Conservation (phyloP, 2,888 invertebrate species). For the Drosophila atripex region DNA sequence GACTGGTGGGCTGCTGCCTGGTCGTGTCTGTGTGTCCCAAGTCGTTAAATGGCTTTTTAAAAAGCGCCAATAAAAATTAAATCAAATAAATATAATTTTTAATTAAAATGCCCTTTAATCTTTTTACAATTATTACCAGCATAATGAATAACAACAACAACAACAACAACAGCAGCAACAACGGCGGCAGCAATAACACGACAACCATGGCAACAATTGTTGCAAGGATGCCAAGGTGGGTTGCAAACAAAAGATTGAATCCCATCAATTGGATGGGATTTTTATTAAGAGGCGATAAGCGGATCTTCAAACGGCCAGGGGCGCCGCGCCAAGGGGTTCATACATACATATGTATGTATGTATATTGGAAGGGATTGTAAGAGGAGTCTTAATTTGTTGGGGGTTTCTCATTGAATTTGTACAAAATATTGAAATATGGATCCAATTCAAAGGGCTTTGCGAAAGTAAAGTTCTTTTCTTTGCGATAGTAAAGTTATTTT, state of each 20-base stretch:
- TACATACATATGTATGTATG: too few relatives aligned
- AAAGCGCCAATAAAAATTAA: conserved; percentile 76
- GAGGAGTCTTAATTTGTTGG: background rate
- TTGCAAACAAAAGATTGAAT: conserved; percentile 27
- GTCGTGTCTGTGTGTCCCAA: conserved; percentile 22
- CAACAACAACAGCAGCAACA: conserved; percentile 2
- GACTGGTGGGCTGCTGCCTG: conserved; percentile 3
- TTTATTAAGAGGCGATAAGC: conserved; percentile 28
- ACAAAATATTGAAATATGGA: too few relatives aligned
- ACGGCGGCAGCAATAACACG: too few relatives aligned
- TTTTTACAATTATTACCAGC: conserved; percentile 69
- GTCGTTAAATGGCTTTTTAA: conserved; percentile 74
- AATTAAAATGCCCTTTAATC: conserved; percentile 76
- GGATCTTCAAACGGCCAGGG: background rate
- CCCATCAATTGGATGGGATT: conserved; percentile 32
- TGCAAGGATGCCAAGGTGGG: conserved; percentile 5
- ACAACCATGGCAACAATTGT: conserved; percentile 20
- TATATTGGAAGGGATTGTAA: background rate
- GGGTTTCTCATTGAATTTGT: background rate
- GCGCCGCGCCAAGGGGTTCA: background rate
- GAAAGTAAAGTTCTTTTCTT: too few relatives aligned
- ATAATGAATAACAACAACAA: conserved; percentile 34
- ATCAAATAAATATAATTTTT: conserved; percentile 78
- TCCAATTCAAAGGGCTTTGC: too few relatives aligned
- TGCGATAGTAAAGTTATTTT: too few relatives aligned